phyloP scores from a whole-genome alignment of 2,113 vertebrate species.

The Eidolon helvum region DNA sequence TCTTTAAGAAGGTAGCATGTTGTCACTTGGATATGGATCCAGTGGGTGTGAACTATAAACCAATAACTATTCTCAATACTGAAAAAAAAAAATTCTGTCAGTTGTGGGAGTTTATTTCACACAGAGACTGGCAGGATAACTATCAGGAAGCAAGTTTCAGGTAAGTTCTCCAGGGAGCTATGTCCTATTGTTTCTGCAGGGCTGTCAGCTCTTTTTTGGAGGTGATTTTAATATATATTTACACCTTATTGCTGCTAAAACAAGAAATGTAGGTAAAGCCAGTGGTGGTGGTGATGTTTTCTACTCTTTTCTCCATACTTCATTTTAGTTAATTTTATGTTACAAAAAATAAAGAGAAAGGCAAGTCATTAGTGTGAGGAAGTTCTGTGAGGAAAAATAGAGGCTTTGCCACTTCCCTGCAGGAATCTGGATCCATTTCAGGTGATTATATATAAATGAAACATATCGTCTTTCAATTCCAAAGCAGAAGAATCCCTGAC shows the following conservation, averaged over 20 bases:
- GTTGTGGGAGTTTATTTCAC: neutral
- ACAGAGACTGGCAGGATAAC: neutral
- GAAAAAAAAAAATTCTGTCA: neutral
- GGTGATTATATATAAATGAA: neutral
- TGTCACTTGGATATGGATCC: neutral
- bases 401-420: neutral
- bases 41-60: neutral
- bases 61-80: neutral
- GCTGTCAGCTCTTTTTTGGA: neutral
- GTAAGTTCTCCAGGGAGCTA: neutral
- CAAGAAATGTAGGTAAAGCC: neutral
- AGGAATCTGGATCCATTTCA: neutral
- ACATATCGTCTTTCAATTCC: neutral
- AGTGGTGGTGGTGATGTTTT: neutral
- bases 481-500: neutral
- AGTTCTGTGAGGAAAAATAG: neutral
- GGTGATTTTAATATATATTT: neutral
- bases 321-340: conserved; percentile 3
- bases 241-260: neutral
- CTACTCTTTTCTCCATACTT: neutral
- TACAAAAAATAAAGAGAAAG: neutral
- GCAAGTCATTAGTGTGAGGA: neutral
- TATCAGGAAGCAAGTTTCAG: neutral
- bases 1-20: neutral
- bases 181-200: neutral